Evolutionary conservation across 2,113 vertebrate species (phyloP).

Genomic region (Caloenas nicobarica): DNA sequence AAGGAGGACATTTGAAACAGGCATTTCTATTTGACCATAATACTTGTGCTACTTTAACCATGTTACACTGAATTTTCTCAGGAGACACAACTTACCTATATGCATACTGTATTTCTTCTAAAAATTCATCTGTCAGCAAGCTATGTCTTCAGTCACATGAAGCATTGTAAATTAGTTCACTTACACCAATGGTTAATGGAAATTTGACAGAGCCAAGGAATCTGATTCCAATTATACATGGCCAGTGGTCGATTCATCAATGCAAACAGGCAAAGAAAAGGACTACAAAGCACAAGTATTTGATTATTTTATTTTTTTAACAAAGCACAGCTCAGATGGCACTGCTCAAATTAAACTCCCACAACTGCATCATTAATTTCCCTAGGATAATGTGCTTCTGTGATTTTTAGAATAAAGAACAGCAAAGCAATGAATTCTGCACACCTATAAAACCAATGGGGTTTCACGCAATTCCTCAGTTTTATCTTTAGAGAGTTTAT

Average conservation of each 20-base stretch:
- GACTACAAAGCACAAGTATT: background rate
- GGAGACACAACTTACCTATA: background rate
- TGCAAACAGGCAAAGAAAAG: background rate
- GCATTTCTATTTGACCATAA: background rate
- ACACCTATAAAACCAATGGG: background rate
- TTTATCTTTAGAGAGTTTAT: background rate
- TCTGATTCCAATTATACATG: background rate
- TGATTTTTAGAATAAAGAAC: background rate
- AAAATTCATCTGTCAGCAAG: background rate
- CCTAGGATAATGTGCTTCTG: background rate
- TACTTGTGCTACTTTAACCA: background rate
- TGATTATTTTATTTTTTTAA: background rate
- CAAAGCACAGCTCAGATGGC: background rate
- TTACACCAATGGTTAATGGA: background rate
- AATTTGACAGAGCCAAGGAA: background rate
- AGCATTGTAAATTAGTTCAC: background rate
- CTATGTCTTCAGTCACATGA: background rate
- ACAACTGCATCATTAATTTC: background rate
- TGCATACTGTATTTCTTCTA: background rate
- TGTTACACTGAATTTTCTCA: background rate
- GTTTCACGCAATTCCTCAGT: background rate
- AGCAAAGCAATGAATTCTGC: background rate
- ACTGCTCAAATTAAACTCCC: background rate
- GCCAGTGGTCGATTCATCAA: rapidly evolving
- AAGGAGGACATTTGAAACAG: background rate